These are phyloP conservation scores for Corythaixoides concolor DNA, from an alignment of 2,113 vertebrate species.

Conservation along the genomic window DNA sequence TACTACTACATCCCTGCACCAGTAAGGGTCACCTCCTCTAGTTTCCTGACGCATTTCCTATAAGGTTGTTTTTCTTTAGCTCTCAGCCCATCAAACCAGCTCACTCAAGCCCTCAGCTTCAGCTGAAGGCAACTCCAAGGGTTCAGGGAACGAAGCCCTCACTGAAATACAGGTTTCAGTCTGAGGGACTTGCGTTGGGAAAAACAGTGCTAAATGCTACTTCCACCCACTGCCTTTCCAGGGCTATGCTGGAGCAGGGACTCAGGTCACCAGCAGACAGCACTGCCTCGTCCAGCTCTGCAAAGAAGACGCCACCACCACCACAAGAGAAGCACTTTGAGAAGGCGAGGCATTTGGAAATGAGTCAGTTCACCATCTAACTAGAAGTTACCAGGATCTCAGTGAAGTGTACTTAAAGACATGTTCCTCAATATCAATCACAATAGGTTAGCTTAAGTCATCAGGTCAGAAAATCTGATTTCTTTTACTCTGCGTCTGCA, in stretches of 20 bases:
- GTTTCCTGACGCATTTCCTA: not conserved
- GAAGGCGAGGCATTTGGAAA: not conserved
- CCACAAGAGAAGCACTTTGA: not conserved
- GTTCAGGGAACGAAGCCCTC: not conserved
- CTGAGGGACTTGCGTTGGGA: not conserved
- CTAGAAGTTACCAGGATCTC: too few species aligned
- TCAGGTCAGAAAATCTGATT: not conserved
- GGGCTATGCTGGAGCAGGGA: not conserved
- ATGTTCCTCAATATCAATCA: too few species aligned
- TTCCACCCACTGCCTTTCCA: not conserved
- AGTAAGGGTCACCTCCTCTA: not conserved
- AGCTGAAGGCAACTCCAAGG: not conserved
- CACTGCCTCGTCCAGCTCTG: not conserved
- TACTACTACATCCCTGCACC: not conserved
- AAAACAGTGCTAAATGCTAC: not conserved
- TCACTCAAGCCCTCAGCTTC: not conserved
- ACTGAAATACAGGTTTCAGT: not conserved
- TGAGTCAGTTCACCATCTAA: not conserved
- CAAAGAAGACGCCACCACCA: not conserved
- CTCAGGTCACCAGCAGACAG: too few species aligned
- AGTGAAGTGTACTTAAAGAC: not conserved
- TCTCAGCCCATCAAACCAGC: not conserved
- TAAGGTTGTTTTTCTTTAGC: not conserved
- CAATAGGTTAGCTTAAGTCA: not conserved
- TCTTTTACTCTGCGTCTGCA: not conserved